Evolutionary conservation across 2,888 invertebrate genomes (phyloP).

Genomic region (Teinopalpus imperialis): DNA sequence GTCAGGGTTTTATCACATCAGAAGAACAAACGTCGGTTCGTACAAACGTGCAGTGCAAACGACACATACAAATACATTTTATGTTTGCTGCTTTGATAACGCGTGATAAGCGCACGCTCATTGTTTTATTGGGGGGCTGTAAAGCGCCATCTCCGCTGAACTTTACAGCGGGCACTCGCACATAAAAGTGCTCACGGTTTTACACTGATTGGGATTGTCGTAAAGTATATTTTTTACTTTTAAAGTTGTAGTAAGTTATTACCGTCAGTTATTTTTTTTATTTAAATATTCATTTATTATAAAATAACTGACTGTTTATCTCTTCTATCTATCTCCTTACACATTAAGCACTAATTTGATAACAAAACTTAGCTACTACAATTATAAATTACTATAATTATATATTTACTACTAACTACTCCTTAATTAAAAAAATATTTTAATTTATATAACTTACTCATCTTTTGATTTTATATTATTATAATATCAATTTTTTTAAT

Average conservation of each 20-base stretch:
- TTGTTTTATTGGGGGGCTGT: conserved; percentile 78
- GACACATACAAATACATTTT: conserved; percentile 65
- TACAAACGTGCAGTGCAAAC: conserved; percentile 67
- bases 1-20: conserved; percentile 52
- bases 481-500: no score
- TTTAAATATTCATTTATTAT: no score
- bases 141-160: conserved; percentile 46
- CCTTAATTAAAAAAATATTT: no score
- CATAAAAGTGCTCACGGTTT: conserved; percentile 42
- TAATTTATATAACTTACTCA: no score
- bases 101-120: conserved; percentile 67
- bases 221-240: conserved; percentile 10
- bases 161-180: conserved; percentile 41
- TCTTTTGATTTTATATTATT: no score
- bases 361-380: no score
- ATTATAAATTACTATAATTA: no score
- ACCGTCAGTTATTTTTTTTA: no score
- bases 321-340: no score
- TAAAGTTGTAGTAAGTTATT: conserved; percentile 7
- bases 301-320: no score
- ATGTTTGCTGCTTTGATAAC: conserved; percentile 73
- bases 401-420: no score
- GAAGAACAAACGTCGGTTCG: conserved; percentile 66
- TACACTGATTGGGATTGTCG: conserved; percentile 26
- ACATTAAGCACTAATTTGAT: no score